A percentile compares a stretch with the other conserved stretches of the same genome.
These are phyloP conservation scores for Apodemus speciosus DNA, from an alignment of 2,113 vertebrate genomes.

Conservation along the genomic window DNA sequence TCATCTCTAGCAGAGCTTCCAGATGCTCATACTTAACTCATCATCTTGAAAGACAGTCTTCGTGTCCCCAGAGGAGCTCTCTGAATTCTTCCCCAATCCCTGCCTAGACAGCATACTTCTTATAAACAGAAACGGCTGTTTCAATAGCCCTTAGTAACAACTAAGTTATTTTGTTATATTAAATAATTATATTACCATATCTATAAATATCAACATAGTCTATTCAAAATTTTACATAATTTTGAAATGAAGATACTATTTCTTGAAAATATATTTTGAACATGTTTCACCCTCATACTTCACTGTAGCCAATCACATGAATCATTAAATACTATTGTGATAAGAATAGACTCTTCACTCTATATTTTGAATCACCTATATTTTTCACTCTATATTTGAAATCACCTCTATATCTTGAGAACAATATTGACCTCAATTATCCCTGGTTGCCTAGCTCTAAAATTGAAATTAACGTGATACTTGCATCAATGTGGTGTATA, in stretches of 20 bases:
- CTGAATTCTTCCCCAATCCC: neutral
- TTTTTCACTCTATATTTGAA: too few species aligned
- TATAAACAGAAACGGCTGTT: neutral
- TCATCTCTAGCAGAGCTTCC: neutral
- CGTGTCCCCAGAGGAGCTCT: neutral
- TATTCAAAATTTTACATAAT: neutral
- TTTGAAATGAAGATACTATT: neutral
- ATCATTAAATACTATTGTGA: neutral
- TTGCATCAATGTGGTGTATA: neutral
- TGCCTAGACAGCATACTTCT: neutral
- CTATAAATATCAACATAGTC: neutral
- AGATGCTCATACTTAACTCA: too few species aligned
- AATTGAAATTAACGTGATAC: neutral
- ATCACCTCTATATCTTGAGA: neutral
- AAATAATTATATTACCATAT: neutral
- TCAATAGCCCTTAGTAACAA: neutral
- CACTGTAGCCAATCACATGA: neutral
- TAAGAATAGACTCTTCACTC: neutral
- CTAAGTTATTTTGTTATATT: neutral
- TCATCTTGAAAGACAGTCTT: neutral
- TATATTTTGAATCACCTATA: too few species aligned
- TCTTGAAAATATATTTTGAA: neutral
- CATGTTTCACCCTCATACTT: neutral
- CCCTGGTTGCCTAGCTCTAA: neutral
- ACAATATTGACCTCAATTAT: neutral